phyloP scores from a whole-genome alignment of 2,113 vertebrate species.

The Podarcis raffonei region DNA sequence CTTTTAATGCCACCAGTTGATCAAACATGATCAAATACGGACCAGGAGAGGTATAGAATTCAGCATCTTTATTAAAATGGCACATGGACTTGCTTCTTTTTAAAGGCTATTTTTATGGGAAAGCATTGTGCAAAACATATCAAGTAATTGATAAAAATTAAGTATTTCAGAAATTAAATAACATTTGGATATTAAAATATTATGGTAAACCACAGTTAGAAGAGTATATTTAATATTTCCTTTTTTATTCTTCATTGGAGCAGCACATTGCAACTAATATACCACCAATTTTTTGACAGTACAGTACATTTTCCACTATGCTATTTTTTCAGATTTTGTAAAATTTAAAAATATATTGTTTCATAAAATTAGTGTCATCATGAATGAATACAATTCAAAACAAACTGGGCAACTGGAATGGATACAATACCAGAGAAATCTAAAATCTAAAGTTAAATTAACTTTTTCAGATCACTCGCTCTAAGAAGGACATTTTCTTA shows the following conservation, averaged over 20 bases:
- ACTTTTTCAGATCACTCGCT: neutral
- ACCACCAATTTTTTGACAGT: too few species aligned
- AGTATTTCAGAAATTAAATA: neutral
- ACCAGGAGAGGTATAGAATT: neutral
- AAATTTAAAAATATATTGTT: neutral
- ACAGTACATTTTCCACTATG: too few species aligned
- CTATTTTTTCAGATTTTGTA: neutral
- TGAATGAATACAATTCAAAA: neutral
- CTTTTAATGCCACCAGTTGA: neutral
- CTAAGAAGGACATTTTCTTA: neutral
- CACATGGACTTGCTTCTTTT: neutral
- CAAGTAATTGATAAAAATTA: slow-evolving; percentile 2
- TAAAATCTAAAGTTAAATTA: neutral
- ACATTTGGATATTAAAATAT: too few species aligned
- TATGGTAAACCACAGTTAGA: neutral
- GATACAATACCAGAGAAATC: neutral
- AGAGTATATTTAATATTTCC: neutral
- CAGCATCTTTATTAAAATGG: neutral
- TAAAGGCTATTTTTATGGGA: neutral
- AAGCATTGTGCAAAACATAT: neutral
- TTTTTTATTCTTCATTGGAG: neutral
- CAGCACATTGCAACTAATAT: neutral
- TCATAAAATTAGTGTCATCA: neutral
- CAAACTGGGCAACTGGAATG: neutral
- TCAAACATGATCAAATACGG: neutral